Conservation (phyloP, 1,140 invertebrate genomes). For the Papilio dardanus region DNA sequence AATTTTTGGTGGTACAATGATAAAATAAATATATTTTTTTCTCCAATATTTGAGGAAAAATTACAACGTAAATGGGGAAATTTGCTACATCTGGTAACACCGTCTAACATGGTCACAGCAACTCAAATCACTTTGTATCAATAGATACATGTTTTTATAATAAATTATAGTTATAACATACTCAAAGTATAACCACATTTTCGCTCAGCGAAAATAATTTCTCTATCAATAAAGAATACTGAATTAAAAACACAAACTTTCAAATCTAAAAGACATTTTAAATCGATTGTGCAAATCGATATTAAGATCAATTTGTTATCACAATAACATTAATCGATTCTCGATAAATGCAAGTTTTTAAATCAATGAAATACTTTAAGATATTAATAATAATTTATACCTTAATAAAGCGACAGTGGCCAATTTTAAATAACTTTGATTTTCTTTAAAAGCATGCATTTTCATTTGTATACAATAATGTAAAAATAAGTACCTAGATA, state of each 20-base stretch:
- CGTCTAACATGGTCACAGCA: conserved; percentile 71
- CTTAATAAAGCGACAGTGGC: background rate
- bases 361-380: conserved; percentile 8
- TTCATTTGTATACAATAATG: background rate
- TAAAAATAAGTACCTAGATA: background rate
- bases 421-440: background rate
- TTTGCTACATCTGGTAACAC: background rate
- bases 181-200: conserved; percentile 53
- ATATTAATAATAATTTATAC: background rate
- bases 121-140: conserved; percentile 76
- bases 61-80: background rate
- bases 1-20: conserved; percentile 36
- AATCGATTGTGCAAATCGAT: conserved; percentile 24
- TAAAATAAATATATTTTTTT: conserved; percentile 34
- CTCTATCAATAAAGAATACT: conserved; percentile 66
- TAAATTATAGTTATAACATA: conserved; percentile 56
- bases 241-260: conserved; percentile 59
- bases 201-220: conserved; percentile 71
- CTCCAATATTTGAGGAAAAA: background rate
- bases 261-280: conserved; percentile 48
- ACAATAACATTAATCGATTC: conserved; percentile 17
- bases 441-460: conserved; percentile 12
- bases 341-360: conserved; percentile 34
- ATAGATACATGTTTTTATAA: conserved; percentile 64
- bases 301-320: conserved; percentile 33